Evolutionary conservation across 2,113 vertebrate genomes (phyloP).

Genomic region (Struthio camelus): DNA sequence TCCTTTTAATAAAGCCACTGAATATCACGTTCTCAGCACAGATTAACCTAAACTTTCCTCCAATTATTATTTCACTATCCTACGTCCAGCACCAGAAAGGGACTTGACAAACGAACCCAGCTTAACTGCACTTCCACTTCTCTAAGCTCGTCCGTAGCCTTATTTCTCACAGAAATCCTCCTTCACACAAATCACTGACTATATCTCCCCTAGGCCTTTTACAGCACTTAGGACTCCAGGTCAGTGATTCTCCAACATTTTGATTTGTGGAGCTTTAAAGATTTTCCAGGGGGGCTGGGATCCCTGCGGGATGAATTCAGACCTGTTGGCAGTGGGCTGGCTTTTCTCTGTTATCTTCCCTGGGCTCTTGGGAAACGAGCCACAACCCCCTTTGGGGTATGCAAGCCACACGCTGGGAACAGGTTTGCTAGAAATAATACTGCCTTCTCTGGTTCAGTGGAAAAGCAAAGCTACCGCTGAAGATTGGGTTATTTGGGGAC

Average conservation of each 20-base stretch:
- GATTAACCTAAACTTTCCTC: constrained; percentile 61
- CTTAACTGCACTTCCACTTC: neutral
- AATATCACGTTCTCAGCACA: neutral
- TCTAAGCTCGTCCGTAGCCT: neutral
- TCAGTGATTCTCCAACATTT: neutral
- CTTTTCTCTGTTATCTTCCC: neutral
- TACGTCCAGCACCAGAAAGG: neutral
- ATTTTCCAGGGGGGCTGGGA: neutral
- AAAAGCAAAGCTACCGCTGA: neutral
- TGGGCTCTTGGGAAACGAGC: neutral
- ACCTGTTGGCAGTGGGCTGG: neutral
- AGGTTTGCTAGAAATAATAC: neutral
- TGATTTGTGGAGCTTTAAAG: neutral
- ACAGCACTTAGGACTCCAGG: neutral
- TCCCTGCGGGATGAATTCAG: neutral
- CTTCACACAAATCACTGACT: neutral
- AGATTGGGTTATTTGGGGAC: neutral
- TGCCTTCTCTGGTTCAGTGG: neutral
- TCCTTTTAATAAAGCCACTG: constrained; percentile 47
- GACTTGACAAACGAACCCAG: constrained; percentile 13
- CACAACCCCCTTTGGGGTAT: neutral
- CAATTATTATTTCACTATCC: constrained; percentile 35
- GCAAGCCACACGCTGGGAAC: neutral
- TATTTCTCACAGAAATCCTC: neutral
- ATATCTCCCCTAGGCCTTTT: neutral